Conservation (phyloP, 2,888 invertebrate genomes). For the Calameuta pallipes region DNA sequence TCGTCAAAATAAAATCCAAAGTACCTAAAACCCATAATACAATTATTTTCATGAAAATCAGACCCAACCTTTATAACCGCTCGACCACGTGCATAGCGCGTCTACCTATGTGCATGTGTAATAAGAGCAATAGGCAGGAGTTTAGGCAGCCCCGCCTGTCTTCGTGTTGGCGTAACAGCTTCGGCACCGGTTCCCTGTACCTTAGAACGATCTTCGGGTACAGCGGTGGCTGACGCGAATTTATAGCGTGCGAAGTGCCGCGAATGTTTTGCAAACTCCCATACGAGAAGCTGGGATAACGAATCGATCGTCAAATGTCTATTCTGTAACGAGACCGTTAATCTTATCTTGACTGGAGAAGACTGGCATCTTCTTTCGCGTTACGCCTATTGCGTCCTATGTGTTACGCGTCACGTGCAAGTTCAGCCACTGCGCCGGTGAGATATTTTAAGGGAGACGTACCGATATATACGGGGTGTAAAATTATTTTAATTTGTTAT, state of each 20-base stretch:
- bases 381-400: background rate
- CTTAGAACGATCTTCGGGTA: background rate
- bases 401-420: background rate
- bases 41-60: background rate
- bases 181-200: background rate
- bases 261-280: background rate
- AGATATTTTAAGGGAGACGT: background rate
- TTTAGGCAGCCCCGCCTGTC: background rate
- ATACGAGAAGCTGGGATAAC: background rate
- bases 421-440: background rate
- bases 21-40: no score
- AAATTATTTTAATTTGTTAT: background rate
- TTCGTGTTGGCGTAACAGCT: background rate
- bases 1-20: no score
- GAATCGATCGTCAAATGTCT: background rate
- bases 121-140: background rate
- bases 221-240: background rate
- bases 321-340: background rate
- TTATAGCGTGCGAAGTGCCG: background rate
- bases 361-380: background rate
- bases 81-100: background rate
- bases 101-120: background rate
- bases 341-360: background rate
- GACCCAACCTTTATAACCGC: background rate
- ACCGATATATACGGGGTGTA: background rate